Percentiles rank a stretch among this genome's conserved stretches.
phyloP scores from a whole-genome alignment of 2,888 invertebrate species.

The Platerodrilus igneus region DNA sequence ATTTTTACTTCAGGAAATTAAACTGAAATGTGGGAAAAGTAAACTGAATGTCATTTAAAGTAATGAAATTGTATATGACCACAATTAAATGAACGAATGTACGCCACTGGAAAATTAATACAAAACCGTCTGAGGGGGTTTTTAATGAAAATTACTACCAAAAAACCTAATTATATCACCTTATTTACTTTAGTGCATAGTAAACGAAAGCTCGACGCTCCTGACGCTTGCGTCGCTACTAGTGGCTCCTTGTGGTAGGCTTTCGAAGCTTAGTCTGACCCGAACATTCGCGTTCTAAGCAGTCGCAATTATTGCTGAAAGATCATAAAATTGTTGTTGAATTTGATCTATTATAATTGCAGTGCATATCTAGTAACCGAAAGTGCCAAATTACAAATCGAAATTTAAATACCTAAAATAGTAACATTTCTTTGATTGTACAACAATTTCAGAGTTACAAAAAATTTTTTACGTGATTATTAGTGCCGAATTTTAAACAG shows the following conservation, averaged over 20 bases:
- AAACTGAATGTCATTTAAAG: no score
- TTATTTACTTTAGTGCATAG: slow-evolving; percentile 22
- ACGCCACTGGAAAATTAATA: no score
- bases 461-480: slow-evolving; percentile 10
- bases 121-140: no score
- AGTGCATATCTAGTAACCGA: slow-evolving; percentile 27
- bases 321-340: slow-evolving; percentile 29
- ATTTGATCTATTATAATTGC: slow-evolving; percentile 24
- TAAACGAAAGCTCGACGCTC: slow-evolving; percentile 23
- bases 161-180: slow-evolving; percentile 17
- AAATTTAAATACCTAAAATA: slow-evolving; percentile 5
- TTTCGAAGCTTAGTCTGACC: slow-evolving; percentile 45
- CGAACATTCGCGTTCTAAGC: slow-evolving; percentile 40
- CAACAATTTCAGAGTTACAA: slow-evolving; percentile 1
- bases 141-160: no score
- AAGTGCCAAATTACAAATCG: slow-evolving; percentile 26
- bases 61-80: no score
- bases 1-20: no score
- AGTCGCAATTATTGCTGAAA: slow-evolving; percentile 30
- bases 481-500: slow-evolving; percentile 22
- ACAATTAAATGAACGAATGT: no score
- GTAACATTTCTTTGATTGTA: slow-evolving; percentile 1
- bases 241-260: slow-evolving; percentile 41
- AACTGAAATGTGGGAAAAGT: no score
- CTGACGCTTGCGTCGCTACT: slow-evolving; percentile 25